A percentile compares a stretch with the other conserved stretches of the same genome.
Conservation (phyloP, 1,140 invertebrate species). For the Drosophila triauraria region DNA sequence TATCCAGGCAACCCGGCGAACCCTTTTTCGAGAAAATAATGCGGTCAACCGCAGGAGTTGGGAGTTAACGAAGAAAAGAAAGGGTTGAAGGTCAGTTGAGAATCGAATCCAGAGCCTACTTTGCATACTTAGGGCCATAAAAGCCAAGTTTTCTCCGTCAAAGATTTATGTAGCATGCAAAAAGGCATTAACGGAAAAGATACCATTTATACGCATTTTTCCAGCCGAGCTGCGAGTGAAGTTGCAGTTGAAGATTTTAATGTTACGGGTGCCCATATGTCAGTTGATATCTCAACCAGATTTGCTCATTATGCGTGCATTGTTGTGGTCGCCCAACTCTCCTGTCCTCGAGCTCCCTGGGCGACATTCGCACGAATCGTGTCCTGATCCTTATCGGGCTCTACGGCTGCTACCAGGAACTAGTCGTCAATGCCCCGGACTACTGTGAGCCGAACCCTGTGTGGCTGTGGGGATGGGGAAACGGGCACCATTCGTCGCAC, state of each 20-base stretch:
- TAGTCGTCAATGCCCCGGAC: constrained; percentile 59
- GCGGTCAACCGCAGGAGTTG: constrained; percentile 75
- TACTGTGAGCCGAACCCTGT: constrained; percentile 41
- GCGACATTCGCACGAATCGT: constrained; percentile 73
- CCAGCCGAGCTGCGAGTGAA: constrained; percentile 6
- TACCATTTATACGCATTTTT: constrained; percentile 13
- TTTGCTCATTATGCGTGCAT: constrained; percentile 77
- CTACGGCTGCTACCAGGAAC: constrained; percentile 65
- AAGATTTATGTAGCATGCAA: constrained; percentile 76
- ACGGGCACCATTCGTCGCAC: constrained; percentile 55
- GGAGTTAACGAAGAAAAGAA: not conserved
- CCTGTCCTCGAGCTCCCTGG: constrained; percentile 25
- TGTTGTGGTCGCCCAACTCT: constrained; percentile 56
- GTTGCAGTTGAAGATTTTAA: constrained; percentile 41
- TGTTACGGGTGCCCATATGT: constrained; percentile 51
- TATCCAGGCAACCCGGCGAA: constrained; percentile 39
- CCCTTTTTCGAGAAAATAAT: constrained; percentile 57
- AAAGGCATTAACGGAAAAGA: constrained; percentile 53
- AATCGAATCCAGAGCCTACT: constrained; percentile 38
- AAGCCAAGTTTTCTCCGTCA: constrained; percentile 61
- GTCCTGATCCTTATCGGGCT: constrained; percentile 60
- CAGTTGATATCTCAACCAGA: constrained; percentile 50
- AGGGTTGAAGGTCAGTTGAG: constrained; percentile 75
- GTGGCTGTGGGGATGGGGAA: constrained; percentile 2
- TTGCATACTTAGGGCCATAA: constrained; percentile 75